phyloP scores from a whole-genome alignment of 1,140 invertebrate genomes.

The Coptotermes formosanus region DNA sequence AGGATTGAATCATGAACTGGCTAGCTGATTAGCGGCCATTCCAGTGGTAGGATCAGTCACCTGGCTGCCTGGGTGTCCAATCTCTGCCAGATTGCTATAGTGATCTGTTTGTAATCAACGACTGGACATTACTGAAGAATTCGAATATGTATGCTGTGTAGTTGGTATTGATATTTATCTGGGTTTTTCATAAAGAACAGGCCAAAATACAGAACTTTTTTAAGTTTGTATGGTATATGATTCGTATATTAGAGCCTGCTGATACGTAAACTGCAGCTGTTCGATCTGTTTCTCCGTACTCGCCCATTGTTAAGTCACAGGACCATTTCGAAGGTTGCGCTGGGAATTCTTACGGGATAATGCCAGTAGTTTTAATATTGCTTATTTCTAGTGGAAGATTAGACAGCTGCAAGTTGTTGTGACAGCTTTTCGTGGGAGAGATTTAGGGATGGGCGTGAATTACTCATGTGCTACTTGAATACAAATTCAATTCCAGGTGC shows the following conservation, averaged over 20 bases:
- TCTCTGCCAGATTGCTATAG: not conserved
- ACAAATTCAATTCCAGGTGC: not conserved
- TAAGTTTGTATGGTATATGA: slow-evolving; percentile 11
- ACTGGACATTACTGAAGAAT: not conserved
- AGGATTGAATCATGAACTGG: slow-evolving; percentile 62
- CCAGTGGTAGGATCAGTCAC: slow-evolving; percentile 9
- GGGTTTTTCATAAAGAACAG: not conserved
- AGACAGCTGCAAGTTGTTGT: too few species aligned
- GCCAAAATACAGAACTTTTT: slow-evolving; percentile 1
- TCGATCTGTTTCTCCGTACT: slow-evolving; percentile 2
- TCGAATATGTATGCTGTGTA: slow-evolving; percentile 7
- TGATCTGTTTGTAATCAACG: slow-evolving; percentile 1
- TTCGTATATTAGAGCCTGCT: slow-evolving; percentile 15
- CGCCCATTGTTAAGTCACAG: not conserved
- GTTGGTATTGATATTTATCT: slow-evolving; percentile 13
- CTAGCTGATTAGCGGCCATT: not conserved
- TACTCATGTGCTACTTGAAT: not conserved
- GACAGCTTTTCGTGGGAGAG: not conserved
- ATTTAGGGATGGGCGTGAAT: not conserved
- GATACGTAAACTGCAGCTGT: not conserved
- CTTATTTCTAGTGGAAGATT: too few species aligned
- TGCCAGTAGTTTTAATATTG: not conserved
- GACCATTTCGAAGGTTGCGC: not conserved
- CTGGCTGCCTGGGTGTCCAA: not conserved
- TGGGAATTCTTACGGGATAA: not conserved